Base-by-base conservation (phyloP, 2,888 invertebrate species). In the Branchipolynoe longqiensis region DNA sequence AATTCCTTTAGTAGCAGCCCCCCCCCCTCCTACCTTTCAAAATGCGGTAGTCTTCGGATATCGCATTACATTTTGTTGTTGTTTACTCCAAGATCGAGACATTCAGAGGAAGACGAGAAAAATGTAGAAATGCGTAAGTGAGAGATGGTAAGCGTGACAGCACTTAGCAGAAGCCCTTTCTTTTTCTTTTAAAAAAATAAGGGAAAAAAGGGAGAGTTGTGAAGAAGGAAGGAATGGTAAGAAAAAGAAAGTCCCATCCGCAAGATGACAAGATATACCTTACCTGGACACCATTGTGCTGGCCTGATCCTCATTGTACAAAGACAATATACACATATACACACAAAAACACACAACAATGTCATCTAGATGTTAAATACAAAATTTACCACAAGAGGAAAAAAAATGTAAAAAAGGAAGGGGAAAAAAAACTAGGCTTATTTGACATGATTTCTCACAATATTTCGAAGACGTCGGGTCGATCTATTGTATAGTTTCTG, bases 401-500 rank as follows among this genome's bases (percentile, higher is more conserved):
- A n/a, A n/a, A n/a, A n/a, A n/a, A n/a, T n/a, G n/a, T n/a, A n/a
- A n/a, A n/a, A n/a, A n/a, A n/a, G n/a, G n/a, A n/a, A n/a, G n/a
- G n/a, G n/a, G n/a, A n/a, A n/a, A n/a, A n/a, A n/a, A n/a, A n/a
- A n/a, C n/a, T 25, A 54, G 22, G 38, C 62, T 62, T 62, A 73
- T 73, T 38, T 62, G n/a, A 69, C 69, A 69, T 25, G 14, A 78
- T 78, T 78, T 78, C 78, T 78, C 78, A 78, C 78, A 78, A 48
- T 78, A 78, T 78, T 78, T 78, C 78, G 78, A 78, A 69, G 69
- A 69, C 41, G 78, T 48, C 78, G 48, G 78, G 78, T 78, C 78
- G 78, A 78, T 78, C 78, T 41, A 48, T 78, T 78, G 78, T 78
- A 78, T 78, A 78, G 78, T 78, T 78, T 41, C 78, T 54, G 25